Evolutionary conservation across 2,797 vertebrate species (phyloP).

Genomic region (Poliocrania exsul): DNA sequence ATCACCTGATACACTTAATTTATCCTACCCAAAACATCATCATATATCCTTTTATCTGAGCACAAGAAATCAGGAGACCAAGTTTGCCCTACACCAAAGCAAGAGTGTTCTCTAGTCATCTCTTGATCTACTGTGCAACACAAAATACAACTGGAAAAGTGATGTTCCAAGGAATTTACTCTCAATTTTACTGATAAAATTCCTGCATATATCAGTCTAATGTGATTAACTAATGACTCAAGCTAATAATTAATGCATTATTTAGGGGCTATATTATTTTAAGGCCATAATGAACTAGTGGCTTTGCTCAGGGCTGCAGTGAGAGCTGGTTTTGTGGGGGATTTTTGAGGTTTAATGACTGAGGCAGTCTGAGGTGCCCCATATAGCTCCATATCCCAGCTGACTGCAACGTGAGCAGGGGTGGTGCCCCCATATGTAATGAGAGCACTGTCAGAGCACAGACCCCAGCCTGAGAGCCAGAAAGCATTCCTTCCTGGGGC

Average conservation of each 20-base stretch:
- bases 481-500: not conserved
- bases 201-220: not conserved
- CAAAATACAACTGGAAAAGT: not conserved
- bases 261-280: not conserved
- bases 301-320: not conserved
- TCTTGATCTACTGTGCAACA: not conserved
- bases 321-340: not conserved
- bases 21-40: not conserved
- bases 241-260: not conserved
- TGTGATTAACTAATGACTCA: constrained; percentile 8
- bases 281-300: not conserved
- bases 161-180: not conserved
- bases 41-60: not conserved
- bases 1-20: not conserved
- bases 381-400: not conserved
- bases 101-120: not conserved
- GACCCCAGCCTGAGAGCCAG: not conserved
- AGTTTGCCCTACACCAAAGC: not conserved
- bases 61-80: not conserved
- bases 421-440: not conserved
- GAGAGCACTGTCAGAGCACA: not conserved
- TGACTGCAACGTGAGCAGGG: not conserved
- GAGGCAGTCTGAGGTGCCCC: not conserved
- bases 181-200: constrained; percentile 8
- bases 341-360: not conserved